Base-by-base conservation (phyloP, 2,113 vertebrate genomes). In the Zapus hudsonius region DNA sequence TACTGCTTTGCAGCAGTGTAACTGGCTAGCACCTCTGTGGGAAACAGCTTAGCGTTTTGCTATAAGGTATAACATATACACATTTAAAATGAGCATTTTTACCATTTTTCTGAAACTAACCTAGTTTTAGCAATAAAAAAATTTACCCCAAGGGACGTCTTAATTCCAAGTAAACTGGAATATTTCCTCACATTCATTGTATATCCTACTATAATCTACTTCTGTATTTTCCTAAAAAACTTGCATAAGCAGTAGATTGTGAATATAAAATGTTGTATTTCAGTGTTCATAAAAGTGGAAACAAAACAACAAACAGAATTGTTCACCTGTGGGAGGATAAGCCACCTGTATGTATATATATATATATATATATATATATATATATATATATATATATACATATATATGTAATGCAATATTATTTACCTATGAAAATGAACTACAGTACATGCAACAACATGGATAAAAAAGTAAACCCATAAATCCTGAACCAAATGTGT, bases 371-470 rank as follows among this genome's bases (percentile, higher is more conserved):
- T n/a, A n/a, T n/a, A n/a, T n/a, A n/a, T n/a, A n/a, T n/a, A n/a
- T n/a, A n/a, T n/a, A n/a, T n/a, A n/a, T n/a, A n/a, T n/a, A n/a
- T n/a, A n/a, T n/a, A n/a, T n/a, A n/a, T n/a, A n/a, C n/a, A n/a
- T n/a, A n/a, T n/a, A n/a, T n/a, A n/a, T 27, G n/a, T 0, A 38
- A n/a, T 13, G 5, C 47, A 74, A 57, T 64, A 72, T 78, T 40
- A 69, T 57, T 95, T 84, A n/a, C n/a, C n/a, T n/a, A 90, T 86
- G 40, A 75, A 95, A 83, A 89, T 59, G 8, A 83, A 64, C 66
- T 76, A 52, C 0, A 36, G 55, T 89, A 85, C 2, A 42, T 47
- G 6, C 31, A 74, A 69, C 19, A 67, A 80, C 3, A 63, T 63
- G 38, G 33, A n/a, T 27, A 5, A 63, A 83, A 59, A n/a, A n/a